Percentiles rank a stretch among this genome's conserved stretches.
phyloP scores from a whole-genome alignment of 64 coral and sea anemone species.

The Hydrozoanthus tunicans region DNA sequence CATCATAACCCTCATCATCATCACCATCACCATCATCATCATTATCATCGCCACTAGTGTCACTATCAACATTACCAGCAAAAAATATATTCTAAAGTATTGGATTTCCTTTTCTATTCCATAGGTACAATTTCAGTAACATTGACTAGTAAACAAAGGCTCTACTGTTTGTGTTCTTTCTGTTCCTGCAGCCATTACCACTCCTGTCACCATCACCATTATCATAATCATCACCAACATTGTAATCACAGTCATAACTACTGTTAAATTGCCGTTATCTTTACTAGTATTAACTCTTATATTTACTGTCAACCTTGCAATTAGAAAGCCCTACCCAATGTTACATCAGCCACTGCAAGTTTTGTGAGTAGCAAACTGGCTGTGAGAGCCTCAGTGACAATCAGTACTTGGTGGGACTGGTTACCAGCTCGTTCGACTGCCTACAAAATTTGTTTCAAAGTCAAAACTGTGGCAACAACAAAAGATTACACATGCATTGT shows the following conservation, averaged over 20 bases:
- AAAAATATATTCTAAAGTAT: no score
- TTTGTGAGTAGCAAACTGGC: constrained; percentile 70
- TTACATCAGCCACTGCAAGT: constrained; percentile 76
- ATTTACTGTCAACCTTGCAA: constrained; percentile 56
- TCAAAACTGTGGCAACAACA: not conserved
- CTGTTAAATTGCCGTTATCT: not conserved
- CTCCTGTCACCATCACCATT: no score
- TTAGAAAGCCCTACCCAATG: constrained; percentile 73
- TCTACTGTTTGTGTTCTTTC: no score
- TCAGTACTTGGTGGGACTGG: constrained; percentile 66
- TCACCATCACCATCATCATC: not conserved
- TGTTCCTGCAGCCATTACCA: no score
- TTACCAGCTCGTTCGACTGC: constrained; percentile 70
- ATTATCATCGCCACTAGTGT: not conserved
- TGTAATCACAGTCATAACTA: no score
- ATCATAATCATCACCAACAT: no score
- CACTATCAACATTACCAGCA: no score
- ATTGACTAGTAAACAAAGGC: no score
- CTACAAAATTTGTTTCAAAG: constrained; percentile 23
- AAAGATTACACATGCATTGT: not conserved
- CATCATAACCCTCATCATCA: not conserved
- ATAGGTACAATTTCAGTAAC: no score
- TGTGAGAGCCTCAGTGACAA: constrained; percentile 78
- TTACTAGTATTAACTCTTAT: constrained; percentile 60
- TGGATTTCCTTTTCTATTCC: no score